Conservation (phyloP, 2,797 vertebrate species). For the Syncerus caffer region DNA sequence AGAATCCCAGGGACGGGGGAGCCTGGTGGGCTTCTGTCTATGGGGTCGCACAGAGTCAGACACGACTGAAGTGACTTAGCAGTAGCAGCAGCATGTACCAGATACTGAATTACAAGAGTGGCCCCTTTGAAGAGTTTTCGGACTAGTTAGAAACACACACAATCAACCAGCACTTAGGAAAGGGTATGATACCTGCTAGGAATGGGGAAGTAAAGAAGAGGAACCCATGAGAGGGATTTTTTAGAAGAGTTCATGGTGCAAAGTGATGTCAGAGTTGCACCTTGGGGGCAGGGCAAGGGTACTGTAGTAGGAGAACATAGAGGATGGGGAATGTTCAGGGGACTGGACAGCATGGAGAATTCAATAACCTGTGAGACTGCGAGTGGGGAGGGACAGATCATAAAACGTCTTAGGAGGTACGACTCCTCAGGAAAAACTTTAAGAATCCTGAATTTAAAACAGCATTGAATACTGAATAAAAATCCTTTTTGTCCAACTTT, state of each 20-base stretch:
- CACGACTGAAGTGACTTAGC: too few relatives aligned
- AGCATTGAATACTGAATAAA: not conserved
- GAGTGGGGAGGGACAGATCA: rapidly evolving
- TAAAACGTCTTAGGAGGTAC: not conserved
- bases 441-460: not conserved
- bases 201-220: not conserved
- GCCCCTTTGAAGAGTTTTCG: not conserved
- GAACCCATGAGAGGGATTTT: not conserved
- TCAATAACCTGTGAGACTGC: not conserved
- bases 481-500: not conserved
- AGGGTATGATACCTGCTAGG: not conserved
- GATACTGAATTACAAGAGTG: not conserved
- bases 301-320: rapidly evolving
- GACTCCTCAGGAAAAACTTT: not conserved
- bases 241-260: not conserved
- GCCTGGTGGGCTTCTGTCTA: too few relatives aligned
- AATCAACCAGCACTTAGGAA: not conserved
- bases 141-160: not conserved
- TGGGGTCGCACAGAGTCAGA: too few relatives aligned
- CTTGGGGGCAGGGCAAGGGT: rapidly evolving
- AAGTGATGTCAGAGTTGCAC: not conserved
- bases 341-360: not conserved
- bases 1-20: too few relatives aligned
- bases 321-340: not conserved
- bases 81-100: too few relatives aligned